Base-by-base conservation (phyloP, 2,888 invertebrate genomes). In the Germaria angustata region DNA sequence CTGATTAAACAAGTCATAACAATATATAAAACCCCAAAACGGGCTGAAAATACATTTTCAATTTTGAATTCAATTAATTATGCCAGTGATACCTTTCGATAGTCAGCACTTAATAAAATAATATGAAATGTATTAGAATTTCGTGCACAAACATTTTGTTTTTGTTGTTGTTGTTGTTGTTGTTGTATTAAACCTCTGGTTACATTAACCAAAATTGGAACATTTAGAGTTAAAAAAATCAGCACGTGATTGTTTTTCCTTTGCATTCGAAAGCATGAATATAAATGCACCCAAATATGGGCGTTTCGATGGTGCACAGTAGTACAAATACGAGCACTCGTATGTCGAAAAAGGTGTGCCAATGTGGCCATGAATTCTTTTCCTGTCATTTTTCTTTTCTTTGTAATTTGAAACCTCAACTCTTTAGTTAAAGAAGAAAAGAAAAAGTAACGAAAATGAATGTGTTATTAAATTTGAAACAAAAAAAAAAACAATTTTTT, bases 261-360 rank as follows among this genome's bases (percentile, higher is more conserved):
- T 22, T 59, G 2, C 22, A 39, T 13, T n/a, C 2, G 63, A 61
- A 61, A 28, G 2, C 24, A 24, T 41, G 36, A 55, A 13, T 3
- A 39, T 17, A 15, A 28, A 44, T 17, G 49, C 66, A 72, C 9
- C 17, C 36, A 59, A 34, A 5, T 36, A 24, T 4, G 24, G n/a
- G 22, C 2, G 2, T 4, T 36, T 20, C 3, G 8, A 15, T 41
- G 41, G 13, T 49, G 51, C 73, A 53, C 53, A n/a, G 55, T 57
- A 53, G 24, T 17, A 39, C 41, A 51, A 41, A 36, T 51, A 46
- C 36, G 28, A 9, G n/a, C 2, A 17, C n/a, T n/a, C n/a, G n/a
- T n/a, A n/a, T n/a, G n/a, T n/a, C n/a, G n/a, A n/a, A n/a, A 69
- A 41, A 69, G 75, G 75, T 63, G 80, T 69, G 80, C 11, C 75